phyloP scores from a whole-genome alignment of 2,888 invertebrate species.

The Griposia aprilina region DNA sequence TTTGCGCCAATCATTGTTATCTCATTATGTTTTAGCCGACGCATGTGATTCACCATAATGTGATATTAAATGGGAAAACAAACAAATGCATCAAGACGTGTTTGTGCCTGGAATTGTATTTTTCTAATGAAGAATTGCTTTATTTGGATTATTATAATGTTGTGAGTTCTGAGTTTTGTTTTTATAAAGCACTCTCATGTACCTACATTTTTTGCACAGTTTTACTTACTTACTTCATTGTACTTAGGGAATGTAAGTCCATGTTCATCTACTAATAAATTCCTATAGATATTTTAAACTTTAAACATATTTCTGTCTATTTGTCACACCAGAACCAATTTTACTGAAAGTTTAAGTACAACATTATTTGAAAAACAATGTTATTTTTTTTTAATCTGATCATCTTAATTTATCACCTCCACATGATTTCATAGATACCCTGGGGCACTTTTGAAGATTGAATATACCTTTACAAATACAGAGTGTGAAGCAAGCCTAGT shows the following conservation, averaged over 20 bases:
- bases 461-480: not conserved
- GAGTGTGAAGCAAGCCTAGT: not conserved
- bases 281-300: not conserved
- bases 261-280: not conserved
- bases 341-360: not conserved
- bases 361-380: not conserved
- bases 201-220: slow-evolving; percentile 16
- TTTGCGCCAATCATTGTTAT: slow-evolving; percentile 59
- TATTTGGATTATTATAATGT: slow-evolving; percentile 43
- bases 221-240: not conserved
- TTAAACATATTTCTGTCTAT: not conserved
- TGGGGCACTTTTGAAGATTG: not conserved
- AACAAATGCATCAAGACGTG: slow-evolving; percentile 48
- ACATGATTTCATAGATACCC: not conserved
- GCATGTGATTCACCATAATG: slow-evolving; percentile 58
- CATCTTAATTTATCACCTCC: not conserved
- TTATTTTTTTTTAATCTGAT: not conserved
- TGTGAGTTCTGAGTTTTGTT: slow-evolving; percentile 31
- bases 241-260: not conserved
- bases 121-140: not conserved
- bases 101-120: slow-evolving; percentile 1
- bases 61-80: slow-evolving; percentile 48
- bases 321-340: not conserved
- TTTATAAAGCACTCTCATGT: slow-evolving; percentile 17
- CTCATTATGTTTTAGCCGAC: slow-evolving; percentile 43